Percentiles rank a stretch among this genome's conserved stretches.
Evolutionary conservation across 2,113 vertebrate genomes (phyloP).

Genomic region (Neogale vison): DNA sequence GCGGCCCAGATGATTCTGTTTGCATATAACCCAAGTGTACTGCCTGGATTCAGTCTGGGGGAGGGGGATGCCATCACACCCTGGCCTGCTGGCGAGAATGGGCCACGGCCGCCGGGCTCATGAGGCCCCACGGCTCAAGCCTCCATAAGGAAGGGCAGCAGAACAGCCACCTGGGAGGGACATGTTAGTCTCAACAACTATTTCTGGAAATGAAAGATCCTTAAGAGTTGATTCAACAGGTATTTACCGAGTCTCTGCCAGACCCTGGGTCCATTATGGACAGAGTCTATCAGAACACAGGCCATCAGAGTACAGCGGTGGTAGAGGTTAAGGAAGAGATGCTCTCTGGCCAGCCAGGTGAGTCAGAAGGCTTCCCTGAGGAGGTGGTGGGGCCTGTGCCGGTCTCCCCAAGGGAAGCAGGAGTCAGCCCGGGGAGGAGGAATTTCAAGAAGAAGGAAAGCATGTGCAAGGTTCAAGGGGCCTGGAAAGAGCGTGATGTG

Average conservation of each 20-base stretch:
- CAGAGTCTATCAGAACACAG: neutral
- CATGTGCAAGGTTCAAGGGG: neutral
- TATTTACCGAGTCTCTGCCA: neutral
- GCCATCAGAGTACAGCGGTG: neutral
- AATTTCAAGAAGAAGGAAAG: neutral
- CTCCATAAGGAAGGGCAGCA: neutral
- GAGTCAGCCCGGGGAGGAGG: neutral
- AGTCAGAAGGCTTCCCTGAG: neutral
- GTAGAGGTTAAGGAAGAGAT: neutral
- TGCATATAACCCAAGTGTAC: constrained; percentile 32
- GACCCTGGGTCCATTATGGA: neutral
- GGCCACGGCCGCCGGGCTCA: neutral
- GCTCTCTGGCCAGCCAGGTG: neutral
- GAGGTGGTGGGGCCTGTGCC: neutral
- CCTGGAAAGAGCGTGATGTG: neutral
- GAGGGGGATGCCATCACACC: neutral
- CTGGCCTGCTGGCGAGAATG: neutral
- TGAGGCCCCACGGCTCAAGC: neutral
- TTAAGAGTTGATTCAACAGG: neutral
- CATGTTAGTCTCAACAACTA: neutral
- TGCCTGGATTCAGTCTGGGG: constrained; percentile 44
- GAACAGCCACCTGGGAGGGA: neutral
- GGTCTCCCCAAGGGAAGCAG: neutral
- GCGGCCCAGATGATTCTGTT: constrained; percentile 63
- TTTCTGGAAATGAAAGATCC: neutral